These are phyloP conservation scores for Thera obeliscata DNA, from an alignment of 2,888 invertebrate genomes.

Conservation along the genomic window DNA sequence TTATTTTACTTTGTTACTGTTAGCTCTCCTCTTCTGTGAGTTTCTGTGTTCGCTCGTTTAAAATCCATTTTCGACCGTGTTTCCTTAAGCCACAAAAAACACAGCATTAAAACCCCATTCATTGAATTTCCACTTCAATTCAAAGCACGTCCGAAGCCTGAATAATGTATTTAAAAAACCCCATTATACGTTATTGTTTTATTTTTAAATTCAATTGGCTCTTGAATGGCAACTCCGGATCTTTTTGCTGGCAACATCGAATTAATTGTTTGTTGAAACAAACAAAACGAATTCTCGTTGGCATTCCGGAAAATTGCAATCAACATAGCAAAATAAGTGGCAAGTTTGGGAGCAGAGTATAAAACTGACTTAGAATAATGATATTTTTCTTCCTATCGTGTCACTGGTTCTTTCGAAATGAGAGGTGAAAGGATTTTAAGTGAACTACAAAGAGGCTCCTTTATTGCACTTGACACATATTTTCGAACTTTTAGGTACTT, in stretches of 20 bases:
- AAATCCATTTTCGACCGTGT: conserved; percentile 8
- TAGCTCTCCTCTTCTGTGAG: too few relatives aligned
- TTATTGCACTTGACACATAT: too few relatives aligned
- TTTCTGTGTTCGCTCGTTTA: not conserved
- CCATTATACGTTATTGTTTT: conserved; percentile 34
- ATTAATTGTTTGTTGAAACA: conserved; percentile 30
- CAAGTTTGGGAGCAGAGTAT: not conserved
- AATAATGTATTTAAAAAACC: conserved; percentile 37
- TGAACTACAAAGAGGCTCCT: too few relatives aligned
- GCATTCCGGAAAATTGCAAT: conserved; percentile 13
- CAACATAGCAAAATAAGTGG: not conserved
- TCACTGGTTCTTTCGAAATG: too few relatives aligned
- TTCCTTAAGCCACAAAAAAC: conserved; percentile 17
- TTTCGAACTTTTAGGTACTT: too few relatives aligned
- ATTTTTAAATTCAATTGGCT: conserved; percentile 39
- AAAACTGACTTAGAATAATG: not conserved
- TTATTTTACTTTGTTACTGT: too few relatives aligned
- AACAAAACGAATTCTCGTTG: conserved; percentile 8
- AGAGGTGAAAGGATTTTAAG: too few relatives aligned
- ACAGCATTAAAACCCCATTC: conserved; percentile 19
- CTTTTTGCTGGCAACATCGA: conserved; percentile 28
- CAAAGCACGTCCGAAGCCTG: conserved; percentile 30
- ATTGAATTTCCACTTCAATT: conserved; percentile 38
- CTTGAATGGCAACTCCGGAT: conserved; percentile 23
- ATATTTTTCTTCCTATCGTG: too few relatives aligned